Conservation (phyloP, 2,113 vertebrate genomes). For the Fregetta grallaria region DNA sequence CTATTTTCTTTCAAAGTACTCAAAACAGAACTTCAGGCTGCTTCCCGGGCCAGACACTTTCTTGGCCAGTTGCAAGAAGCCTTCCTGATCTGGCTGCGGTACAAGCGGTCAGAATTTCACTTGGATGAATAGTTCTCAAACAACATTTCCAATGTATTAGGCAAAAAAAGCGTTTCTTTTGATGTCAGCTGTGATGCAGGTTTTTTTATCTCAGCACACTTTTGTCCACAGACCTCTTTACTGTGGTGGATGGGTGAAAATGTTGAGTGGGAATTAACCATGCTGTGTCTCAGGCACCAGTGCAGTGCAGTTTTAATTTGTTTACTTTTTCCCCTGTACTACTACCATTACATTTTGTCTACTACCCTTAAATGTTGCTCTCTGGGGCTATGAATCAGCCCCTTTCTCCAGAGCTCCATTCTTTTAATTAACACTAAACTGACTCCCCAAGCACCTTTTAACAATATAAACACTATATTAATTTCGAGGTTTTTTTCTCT, state of each 20-base stretch:
- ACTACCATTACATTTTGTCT: background rate
- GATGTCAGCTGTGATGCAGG: background rate
- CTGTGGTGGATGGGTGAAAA: background rate
- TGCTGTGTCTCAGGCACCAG: background rate
- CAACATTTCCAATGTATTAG: background rate
- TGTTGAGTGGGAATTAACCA: background rate
- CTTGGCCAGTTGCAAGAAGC: background rate
- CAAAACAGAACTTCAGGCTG: background rate
- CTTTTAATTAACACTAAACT: background rate
- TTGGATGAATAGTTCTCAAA: constrained; percentile 26
- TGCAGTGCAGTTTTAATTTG: background rate
- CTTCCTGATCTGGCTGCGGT: constrained; percentile 2
- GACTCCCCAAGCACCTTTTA: background rate
- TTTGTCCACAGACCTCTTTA: background rate
- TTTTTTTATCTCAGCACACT: background rate
- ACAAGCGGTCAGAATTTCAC: background rate
- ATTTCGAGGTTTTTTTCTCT: background rate
- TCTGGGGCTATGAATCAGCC: background rate
- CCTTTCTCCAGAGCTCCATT: background rate
- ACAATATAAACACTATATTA: background rate
- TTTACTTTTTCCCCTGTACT: background rate
- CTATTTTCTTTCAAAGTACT: background rate
- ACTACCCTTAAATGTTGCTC: background rate
- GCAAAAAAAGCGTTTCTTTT: background rate
- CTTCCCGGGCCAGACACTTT: background rate